phyloP scores from a whole-genome alignment of 2,888 invertebrate species.

The Hypsopygia costalis region DNA sequence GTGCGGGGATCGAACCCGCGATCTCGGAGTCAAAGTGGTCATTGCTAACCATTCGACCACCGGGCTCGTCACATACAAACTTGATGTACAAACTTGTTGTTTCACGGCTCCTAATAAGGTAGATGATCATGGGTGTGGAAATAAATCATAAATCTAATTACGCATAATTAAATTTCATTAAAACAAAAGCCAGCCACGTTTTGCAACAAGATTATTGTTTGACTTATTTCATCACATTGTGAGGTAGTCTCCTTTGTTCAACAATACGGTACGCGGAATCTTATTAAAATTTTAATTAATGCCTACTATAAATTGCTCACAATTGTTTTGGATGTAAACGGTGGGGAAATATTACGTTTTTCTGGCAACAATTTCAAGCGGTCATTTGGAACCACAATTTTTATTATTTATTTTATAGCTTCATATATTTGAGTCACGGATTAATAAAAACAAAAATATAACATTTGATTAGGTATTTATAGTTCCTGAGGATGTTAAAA shows the following conservation, averaged over 20 bases:
- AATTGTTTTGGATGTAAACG: slow-evolving; percentile 31
- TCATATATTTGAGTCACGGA: too few species aligned
- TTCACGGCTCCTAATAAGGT: too few species aligned
- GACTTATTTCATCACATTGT: slow-evolving; percentile 50
- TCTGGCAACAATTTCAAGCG: slow-evolving; percentile 19
- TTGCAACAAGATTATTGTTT: slow-evolving; percentile 45
- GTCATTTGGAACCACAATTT: slow-evolving; percentile 16
- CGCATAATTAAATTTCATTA: slow-evolving; percentile 47
- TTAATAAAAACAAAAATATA: too few species aligned
- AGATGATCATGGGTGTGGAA: slow-evolving; percentile 1
- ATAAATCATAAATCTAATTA: slow-evolving; percentile 35
- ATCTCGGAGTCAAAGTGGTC: too few species aligned
- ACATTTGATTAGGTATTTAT: too few species aligned
- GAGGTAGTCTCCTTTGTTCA: slow-evolving; percentile 44
- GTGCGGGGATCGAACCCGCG: too few species aligned
- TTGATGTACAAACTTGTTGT: too few species aligned
- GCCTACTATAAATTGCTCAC: slow-evolving; percentile 44
- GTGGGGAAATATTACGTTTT: slow-evolving; percentile 19
- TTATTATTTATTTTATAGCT: slow-evolving; percentile 6
- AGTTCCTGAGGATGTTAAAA: too few species aligned
- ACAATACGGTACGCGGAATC: slow-evolving; percentile 40
- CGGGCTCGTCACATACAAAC: too few species aligned
- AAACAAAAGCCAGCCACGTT: slow-evolving; percentile 47
- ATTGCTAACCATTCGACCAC: too few species aligned
- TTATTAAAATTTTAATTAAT: slow-evolving; percentile 61